phyloP scores from a whole-genome alignment of 2,113 vertebrate genomes.

The Oreotrochilus melanogaster region DNA sequence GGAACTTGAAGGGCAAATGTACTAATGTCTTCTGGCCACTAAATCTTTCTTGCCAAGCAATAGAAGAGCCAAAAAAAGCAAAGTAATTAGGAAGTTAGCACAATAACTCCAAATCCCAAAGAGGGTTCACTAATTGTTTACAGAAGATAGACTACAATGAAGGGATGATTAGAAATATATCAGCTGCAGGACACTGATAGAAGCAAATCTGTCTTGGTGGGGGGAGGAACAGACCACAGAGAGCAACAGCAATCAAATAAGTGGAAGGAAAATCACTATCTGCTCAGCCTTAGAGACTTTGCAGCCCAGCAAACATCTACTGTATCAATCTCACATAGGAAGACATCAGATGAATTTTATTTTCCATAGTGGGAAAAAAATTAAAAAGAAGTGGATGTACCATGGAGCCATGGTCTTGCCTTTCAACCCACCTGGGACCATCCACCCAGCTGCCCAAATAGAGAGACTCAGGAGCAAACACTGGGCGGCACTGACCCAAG shows the following conservation, averaged over 20 bases:
- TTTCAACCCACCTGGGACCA: neutral
- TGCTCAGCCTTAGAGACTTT: neutral
- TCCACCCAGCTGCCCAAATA: neutral
- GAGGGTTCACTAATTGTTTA: constrained; percentile 50
- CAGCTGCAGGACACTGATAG: constrained; percentile 39
- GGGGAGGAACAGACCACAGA: neutral
- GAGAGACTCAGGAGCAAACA: neutral
- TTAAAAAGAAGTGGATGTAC: neutral
- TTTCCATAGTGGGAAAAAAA: neutral
- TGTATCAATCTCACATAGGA: neutral
- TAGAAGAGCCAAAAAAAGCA: constrained; percentile 40
- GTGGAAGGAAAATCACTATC: neutral
- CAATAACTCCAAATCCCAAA: constrained; percentile 37
- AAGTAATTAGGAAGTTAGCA: constrained; percentile 57
- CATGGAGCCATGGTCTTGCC: neutral
- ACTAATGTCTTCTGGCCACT: constrained; percentile 60
- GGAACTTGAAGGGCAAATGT: constrained; percentile 24
- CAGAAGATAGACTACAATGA: constrained; percentile 40
- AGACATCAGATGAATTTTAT: neutral
- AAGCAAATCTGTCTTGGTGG: neutral
- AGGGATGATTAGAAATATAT: constrained; percentile 38
- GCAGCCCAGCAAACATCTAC: neutral
- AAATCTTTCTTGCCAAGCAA: constrained; percentile 46
- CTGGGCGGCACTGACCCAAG: neutral
- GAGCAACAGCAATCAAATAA: neutral